These are phyloP conservation scores for Leptinotarsa undecemlineata DNA, from an alignment of 1,140 invertebrate species.

Conservation along the genomic window DNA sequence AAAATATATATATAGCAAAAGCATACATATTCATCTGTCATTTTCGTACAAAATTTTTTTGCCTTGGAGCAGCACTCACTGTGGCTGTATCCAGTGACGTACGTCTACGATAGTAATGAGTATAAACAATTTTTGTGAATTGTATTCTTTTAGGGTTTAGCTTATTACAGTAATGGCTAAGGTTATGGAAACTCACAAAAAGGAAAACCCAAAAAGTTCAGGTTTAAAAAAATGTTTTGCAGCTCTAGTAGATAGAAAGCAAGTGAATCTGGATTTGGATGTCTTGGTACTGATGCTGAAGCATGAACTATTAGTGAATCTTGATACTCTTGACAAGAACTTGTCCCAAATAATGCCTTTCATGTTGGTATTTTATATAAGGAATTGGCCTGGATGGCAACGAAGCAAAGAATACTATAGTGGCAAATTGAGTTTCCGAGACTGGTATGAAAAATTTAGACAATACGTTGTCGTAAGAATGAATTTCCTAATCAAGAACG, in stretches of 20 bases:
- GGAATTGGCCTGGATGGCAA: constrained; percentile 42
- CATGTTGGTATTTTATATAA: constrained; percentile 40
- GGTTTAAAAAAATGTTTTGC: constrained; percentile 36
- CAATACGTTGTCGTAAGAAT: constrained; percentile 36
- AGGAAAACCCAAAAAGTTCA: constrained; percentile 24
- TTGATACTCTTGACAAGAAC: constrained; percentile 25
- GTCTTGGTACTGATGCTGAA: constrained; percentile 34
- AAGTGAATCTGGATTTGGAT: constrained; percentile 37
- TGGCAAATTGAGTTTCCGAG: constrained; percentile 34
- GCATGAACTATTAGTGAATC: constrained; percentile 34
- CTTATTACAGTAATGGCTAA: too few relatives aligned
- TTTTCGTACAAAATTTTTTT: too few relatives aligned
- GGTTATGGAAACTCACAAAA: not conserved
- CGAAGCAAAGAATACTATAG: constrained; percentile 39
- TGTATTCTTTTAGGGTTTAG: too few relatives aligned
- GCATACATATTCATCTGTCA: too few relatives aligned
- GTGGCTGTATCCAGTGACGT: too few relatives aligned
- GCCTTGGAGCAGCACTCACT: too few relatives aligned
- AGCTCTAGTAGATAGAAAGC: constrained; percentile 38
- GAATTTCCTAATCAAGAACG: constrained; percentile 27
- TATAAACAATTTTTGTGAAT: too few relatives aligned
- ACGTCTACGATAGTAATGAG: too few relatives aligned
- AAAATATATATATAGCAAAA: too few relatives aligned
- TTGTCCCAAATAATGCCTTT: constrained; percentile 29
- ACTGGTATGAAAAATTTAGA: constrained; percentile 39